Evolutionary conservation across 2,888 invertebrate species (phyloP), one percentile per base, ranked within the genome.

Genomic region (Dysmachus trigonus): DNA sequence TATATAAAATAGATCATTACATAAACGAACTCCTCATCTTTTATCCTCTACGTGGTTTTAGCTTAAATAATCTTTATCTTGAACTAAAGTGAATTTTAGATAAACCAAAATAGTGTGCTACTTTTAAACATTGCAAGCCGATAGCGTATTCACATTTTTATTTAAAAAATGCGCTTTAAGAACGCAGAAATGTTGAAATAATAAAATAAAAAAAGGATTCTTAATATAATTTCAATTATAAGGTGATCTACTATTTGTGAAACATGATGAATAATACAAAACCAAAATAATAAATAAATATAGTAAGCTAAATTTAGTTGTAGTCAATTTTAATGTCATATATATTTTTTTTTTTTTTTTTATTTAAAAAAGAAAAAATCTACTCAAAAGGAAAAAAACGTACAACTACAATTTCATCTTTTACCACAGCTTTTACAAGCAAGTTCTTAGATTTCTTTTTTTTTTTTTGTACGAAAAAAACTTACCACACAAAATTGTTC

Each of bases 401-500:
- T 62, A 85, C 51, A 74, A 74, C 73, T 85, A 85, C 73, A 72
- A 83, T 72, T 83, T 62, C 62, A 62, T 62, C 27, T 73, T 79
- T 35, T 62, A 53, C 53, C 81, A 81, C 81, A 81, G 81, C 31
- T 51, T 84, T 31, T 47, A 41, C 72, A 41, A 72, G 27, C 62
- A 62, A 27, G 62, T 62, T 62, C 27, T 81, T 51, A 33, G 53
- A 22, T 85, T 79, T 85, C 30, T 79, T 35, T 85, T 77, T 76
- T 77, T 76, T 15, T 74, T 76, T 85, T 35, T 85, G 18, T 79
- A 38, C 53, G 71, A 87, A 85, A 51, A 82, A 90, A 92, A 92
- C 92, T 92, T 92, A 92, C 92, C 92, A 92, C 92, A 92, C 92
- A 92, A 92, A 92, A 92, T 91, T 91, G 90, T 89, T 90, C 81